These are phyloP conservation scores for Caranx ignobilis DNA, from an alignment of 2,113 vertebrate genomes.

Conservation along the genomic window DNA sequence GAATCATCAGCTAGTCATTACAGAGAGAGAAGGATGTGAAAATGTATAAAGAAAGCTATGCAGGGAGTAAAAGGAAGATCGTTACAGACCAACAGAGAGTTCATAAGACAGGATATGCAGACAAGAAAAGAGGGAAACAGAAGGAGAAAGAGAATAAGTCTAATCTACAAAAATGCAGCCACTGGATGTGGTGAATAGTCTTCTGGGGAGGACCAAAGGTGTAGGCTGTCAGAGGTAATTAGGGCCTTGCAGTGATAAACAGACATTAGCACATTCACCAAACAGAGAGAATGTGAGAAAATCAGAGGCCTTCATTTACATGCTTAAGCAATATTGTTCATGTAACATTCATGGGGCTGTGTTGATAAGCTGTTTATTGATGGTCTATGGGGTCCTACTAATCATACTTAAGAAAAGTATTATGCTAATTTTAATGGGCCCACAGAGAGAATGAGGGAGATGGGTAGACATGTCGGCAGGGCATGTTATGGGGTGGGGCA, in stretches of 20 bases:
- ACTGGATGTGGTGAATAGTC: neutral
- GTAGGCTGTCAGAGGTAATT: neutral
- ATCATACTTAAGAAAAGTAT: constrained; percentile 14
- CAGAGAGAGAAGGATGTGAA: neutral
- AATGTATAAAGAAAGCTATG: neutral
- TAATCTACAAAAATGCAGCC: neutral
- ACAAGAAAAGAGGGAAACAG: neutral
- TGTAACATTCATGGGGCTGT: constrained; percentile 26
- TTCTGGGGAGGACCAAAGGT: neutral
- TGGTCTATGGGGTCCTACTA: constrained; percentile 15
- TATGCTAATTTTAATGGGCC: constrained; percentile 54
- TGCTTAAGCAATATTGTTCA: neutral
- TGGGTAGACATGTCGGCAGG: constrained; percentile 1
- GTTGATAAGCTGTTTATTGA: constrained; percentile 26
- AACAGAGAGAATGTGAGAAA: neutral
- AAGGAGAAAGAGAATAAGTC: neutral
- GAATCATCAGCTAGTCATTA: constrained; percentile 29
- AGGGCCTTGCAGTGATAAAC: constrained; percentile 4
- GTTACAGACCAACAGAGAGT: neutral
- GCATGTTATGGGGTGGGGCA: neutral
- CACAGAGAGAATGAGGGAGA: constrained; percentile 17
- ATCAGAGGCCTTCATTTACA: constrained; percentile 1
- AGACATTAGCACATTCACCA: constrained; percentile 4
- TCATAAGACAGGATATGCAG: neutral
- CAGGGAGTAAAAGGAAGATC: neutral